Conservation (phyloP, 2,113 vertebrate genomes). For the Noturus placidus region DNA sequence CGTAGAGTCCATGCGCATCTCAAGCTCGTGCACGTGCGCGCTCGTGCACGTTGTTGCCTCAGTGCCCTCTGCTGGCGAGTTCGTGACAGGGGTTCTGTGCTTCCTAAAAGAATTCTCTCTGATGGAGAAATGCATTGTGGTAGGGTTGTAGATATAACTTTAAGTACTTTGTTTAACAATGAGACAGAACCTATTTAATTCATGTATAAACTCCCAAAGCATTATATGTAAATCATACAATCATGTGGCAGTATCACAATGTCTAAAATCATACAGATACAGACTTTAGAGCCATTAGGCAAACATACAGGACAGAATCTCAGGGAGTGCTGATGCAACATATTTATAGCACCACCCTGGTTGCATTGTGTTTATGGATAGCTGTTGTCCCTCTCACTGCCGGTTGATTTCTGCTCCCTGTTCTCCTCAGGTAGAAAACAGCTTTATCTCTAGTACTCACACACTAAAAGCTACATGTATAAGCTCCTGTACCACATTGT, state of each 20-base stretch:
- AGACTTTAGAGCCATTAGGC: neutral
- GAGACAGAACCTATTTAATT: neutral
- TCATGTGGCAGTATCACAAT: too few relatives aligned
- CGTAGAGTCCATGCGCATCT: too few relatives aligned
- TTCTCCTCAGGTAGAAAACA: constrained; percentile 3
- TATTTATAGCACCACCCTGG: constrained; percentile 40
- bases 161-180: neutral
- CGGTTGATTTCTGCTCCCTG: constrained; percentile 34
- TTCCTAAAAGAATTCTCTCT: neutral
- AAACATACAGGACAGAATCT: neutral
- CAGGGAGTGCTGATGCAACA: neutral
- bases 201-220: neutral
- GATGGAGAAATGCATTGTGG: neutral
- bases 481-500: constrained; percentile 30
- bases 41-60: too few relatives aligned
- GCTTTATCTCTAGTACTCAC: constrained; percentile 34
- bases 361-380: neutral
- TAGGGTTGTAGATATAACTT: neutral
- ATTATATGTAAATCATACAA: neutral
- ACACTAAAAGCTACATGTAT: constrained; percentile 38
- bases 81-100: neutral
- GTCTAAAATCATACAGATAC: neutral
- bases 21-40: too few relatives aligned
- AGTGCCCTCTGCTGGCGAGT: too few relatives aligned
- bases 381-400: neutral